These are phyloP conservation scores for Capra hircus DNA, from an alignment of 2,113 vertebrate species.

Conservation along the genomic window DNA sequence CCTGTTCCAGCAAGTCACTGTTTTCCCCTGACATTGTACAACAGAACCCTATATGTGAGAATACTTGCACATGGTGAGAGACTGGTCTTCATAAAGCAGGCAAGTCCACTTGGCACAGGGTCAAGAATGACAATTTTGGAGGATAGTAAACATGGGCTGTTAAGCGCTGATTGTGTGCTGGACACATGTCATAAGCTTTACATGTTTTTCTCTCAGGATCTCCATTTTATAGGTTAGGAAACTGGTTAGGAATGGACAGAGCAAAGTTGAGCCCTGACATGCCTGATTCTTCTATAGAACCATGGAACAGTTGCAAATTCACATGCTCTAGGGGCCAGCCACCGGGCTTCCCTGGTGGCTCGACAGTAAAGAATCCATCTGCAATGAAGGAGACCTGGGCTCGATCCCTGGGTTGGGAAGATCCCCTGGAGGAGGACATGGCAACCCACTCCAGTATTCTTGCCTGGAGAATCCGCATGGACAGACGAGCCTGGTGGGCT, in stretches of 20 bases:
- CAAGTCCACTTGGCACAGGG: background rate
- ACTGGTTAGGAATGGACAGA: background rate
- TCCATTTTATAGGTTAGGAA: background rate
- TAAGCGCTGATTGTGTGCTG: background rate
- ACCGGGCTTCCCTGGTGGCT: background rate
- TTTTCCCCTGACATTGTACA: background rate
- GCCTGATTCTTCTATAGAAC: background rate
- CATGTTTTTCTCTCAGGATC: background rate
- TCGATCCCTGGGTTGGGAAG: background rate
- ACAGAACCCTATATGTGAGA: background rate
- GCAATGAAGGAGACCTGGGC: background rate
- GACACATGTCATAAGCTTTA: background rate
- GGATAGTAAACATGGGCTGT: background rate
- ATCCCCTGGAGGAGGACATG: background rate
- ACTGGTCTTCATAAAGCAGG: background rate
- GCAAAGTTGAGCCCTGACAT: background rate
- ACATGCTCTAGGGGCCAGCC: background rate
- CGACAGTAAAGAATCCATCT: background rate
- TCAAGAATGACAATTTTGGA: background rate
- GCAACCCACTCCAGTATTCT: background rate
- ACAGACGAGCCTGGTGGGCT: background rate
- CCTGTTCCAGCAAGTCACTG: background rate
- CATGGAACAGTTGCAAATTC: background rate
- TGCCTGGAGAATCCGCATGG: background rate
- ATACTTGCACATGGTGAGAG: background rate